A percentile compares a stretch with the other conserved stretches of the same genome.
Conservation (phyloP, 2,113 vertebrate genomes). For the Syngnathus scovelli region DNA sequence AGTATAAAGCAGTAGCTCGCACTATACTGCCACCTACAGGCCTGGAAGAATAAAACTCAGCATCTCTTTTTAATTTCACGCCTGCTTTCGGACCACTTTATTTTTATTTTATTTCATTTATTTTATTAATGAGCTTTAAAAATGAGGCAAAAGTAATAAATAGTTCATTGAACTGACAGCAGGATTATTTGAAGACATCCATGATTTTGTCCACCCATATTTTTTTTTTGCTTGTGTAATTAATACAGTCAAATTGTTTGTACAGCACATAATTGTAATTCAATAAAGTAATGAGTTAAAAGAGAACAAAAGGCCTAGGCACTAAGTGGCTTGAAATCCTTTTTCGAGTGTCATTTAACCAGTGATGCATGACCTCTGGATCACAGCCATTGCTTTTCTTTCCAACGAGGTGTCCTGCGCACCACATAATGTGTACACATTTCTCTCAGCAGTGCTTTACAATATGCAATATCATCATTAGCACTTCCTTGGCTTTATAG, state of each 20-base stretch:
- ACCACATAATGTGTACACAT: neutral
- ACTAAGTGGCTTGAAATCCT: constrained; percentile 22
- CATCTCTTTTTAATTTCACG: no score
- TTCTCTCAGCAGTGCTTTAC: neutral
- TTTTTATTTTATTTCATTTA: no score
- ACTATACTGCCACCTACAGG: no score
- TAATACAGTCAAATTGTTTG: neutral
- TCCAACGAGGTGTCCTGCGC: neutral
- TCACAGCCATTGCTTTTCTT: neutral
- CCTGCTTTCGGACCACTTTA: no score
- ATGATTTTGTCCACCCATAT: neutral
- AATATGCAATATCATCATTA: constrained; percentile 30
- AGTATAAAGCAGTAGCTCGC: neutral
- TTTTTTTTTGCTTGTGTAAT: neutral
- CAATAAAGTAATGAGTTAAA: neutral
- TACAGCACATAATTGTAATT: neutral
- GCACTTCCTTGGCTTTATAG: constrained; percentile 31
- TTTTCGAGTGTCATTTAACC: constrained; percentile 22
- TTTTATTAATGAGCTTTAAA: no score
- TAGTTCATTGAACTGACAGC: neutral
- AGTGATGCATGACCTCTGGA: constrained; percentile 12
- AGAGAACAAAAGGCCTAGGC: constrained; percentile 1
- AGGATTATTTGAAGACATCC: neutral
- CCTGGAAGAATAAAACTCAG: no score
- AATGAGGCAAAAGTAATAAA: neutral